Percentiles rank a stretch among this genome's conserved stretches.
Evolutionary conservation across 2,797 vertebrate genomes (phyloP).

Genomic region (Babyrousa celebensis): DNA sequence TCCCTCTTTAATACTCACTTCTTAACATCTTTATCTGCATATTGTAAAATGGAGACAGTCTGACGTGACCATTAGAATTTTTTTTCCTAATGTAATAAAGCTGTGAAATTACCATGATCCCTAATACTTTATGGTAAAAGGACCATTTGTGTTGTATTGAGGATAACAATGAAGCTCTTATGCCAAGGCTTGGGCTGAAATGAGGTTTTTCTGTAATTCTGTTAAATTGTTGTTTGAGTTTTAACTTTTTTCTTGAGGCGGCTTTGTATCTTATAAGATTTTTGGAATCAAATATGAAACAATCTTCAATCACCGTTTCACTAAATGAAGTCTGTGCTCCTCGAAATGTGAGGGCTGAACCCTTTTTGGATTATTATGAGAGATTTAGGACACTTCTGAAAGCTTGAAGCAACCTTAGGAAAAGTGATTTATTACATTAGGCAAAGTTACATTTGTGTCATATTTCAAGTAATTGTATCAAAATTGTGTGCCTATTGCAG

Average conservation of each 20-base stretch:
- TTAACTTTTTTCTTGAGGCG: slow-evolving; percentile 38
- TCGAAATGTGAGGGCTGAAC: not conserved
- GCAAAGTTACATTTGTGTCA: not conserved
- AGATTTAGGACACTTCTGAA: not conserved
- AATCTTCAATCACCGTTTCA: slow-evolving; percentile 72
- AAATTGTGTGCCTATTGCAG: not conserved
- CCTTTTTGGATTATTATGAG: not conserved
- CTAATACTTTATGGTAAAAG: slow-evolving; percentile 76
- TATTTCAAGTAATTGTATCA: not conserved
- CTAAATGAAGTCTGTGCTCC: slow-evolving; percentile 10
- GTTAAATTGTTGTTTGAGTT: slow-evolving; percentile 60
- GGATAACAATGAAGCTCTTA: slow-evolving; percentile 66
- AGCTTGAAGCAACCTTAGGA: not conserved
- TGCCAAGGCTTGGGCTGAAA: slow-evolving; percentile 57
- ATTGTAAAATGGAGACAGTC: slow-evolving; percentile 75
- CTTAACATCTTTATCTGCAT: slow-evolving; percentile 67
- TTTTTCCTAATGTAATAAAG: slow-evolving; percentile 53
- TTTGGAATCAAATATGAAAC: slow-evolving; percentile 67
- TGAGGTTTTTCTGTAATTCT: slow-evolving; percentile 66
- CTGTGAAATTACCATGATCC: slow-evolving; percentile 65
- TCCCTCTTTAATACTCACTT: slow-evolving; percentile 78
- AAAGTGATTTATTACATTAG: not conserved
- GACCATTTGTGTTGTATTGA: slow-evolving; percentile 5
- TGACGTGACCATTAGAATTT: slow-evolving; percentile 68
- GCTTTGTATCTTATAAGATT: slow-evolving; percentile 50